Conservation (phyloP, 2,888 invertebrate genomes). For the Colostygia pectinataria region DNA sequence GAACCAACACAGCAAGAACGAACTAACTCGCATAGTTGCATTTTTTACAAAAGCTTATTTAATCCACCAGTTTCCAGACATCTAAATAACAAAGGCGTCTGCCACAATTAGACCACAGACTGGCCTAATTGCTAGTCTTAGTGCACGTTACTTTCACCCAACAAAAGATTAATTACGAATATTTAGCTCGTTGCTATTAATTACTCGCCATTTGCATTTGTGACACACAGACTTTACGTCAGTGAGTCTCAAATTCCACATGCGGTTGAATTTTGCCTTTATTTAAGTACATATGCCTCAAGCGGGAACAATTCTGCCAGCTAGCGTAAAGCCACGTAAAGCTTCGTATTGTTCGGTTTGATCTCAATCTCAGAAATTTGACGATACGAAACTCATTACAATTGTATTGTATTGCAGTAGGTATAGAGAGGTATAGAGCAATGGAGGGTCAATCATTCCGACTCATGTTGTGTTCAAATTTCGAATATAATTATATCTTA, state of each 20-base stretch:
- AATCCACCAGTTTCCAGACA: slow-evolving; percentile 23
- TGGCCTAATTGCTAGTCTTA: slow-evolving; percentile 27
- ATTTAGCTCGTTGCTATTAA: slow-evolving; percentile 14
- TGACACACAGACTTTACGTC: slow-evolving; percentile 1
- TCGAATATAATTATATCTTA: too few relatives aligned
- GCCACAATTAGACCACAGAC: slow-evolving; percentile 26
- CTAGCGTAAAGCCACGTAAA: too few relatives aligned
- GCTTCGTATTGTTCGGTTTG: too few relatives aligned
- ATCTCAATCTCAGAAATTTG: too few relatives aligned
- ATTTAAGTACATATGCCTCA: too few relatives aligned
- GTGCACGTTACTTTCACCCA: slow-evolving; percentile 17
- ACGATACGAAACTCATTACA: too few relatives aligned
- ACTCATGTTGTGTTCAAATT: too few relatives aligned
- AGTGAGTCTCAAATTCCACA: background rate
- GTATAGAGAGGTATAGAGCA: too few relatives aligned
- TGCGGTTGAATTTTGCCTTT: background rate
- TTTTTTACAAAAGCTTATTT: slow-evolving; percentile 23
- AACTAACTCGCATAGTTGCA: slow-evolving; percentile 5
- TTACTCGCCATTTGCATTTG: slow-evolving; percentile 12
- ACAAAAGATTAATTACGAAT: slow-evolving; percentile 23
- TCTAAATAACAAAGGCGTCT: slow-evolving; percentile 32
- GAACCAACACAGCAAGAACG: slow-evolving; percentile 2
- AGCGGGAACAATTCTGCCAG: too few relatives aligned
- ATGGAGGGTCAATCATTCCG: too few relatives aligned
- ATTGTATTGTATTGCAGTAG: too few relatives aligned